These are phyloP conservation scores for Urophycis tenuis DNA, from an alignment of 2,797 vertebrate genomes.

Conservation along the genomic window DNA sequence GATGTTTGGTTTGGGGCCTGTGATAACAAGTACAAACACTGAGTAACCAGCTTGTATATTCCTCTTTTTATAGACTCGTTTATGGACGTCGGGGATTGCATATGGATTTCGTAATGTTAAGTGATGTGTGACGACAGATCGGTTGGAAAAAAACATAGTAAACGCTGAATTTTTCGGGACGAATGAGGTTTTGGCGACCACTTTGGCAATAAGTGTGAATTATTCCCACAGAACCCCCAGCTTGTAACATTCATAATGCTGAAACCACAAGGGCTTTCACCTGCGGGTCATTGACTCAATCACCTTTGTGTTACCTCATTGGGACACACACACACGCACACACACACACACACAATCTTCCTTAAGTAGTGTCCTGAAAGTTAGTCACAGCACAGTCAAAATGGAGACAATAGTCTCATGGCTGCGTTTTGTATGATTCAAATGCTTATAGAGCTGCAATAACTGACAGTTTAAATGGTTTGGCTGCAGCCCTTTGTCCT, in stretches of 20 bases:
- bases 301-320: too few species aligned
- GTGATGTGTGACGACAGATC: not conserved
- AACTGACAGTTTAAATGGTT: not conserved
- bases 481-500: not conserved
- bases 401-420: not conserved
- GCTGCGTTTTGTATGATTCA: not conserved
- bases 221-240: too few species aligned
- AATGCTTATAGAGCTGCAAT: not conserved
- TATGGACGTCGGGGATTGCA: not conserved
- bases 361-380: not conserved
- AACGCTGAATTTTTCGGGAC: too few species aligned
- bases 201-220: too few species aligned
- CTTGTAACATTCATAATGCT: too few species aligned
- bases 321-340: too few species aligned
- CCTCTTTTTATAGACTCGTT: not conserved
- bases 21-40: not conserved
- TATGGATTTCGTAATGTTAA: not conserved
- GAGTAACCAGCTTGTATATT: not conserved
- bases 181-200: too few species aligned
- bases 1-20: not conserved
- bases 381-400: too few species aligned
- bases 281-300: too few species aligned
- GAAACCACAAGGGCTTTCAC: too few species aligned
- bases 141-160: not conserved
- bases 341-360: too few species aligned